Base-by-base conservation (phyloP, 2,113 vertebrate species). In the Garra rufa region DNA sequence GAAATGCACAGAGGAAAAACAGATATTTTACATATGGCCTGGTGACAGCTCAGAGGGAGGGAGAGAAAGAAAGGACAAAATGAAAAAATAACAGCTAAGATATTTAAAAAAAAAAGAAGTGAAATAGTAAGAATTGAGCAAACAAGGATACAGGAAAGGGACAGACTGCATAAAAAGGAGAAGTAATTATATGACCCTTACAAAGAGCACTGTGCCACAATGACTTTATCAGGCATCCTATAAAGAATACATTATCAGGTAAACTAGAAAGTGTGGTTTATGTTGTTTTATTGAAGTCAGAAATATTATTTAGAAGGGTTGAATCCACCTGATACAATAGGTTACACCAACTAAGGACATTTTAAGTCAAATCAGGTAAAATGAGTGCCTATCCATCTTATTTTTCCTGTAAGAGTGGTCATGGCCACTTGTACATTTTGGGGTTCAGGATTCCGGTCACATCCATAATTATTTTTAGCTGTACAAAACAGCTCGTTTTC, bases 21-120 rank as follows among this genome's bases (percentile, higher is more conserved):
- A 91, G 91, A 92, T 92, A 90, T 94, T 94, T 93, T 92, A 93
- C 91, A 93, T 93, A 89, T 88, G 88, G 87, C 88, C 85, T 87
- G 88, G 89, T 91, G 87, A 90, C 88, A 85, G 87, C 90, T 89
- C 91, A 91, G 89, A 87, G 85, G 89, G 84, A 83, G 87, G 84
- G 67, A 86, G 90, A 92, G 88, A 79, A 86, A 89, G 67, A 50
- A 61, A 75, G 79, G 75, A 82, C 59, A 59, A 73, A 67, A 71
- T 91, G 65, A 82, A 92, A 88, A 94, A 93, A 93, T 92, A 92
- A 94, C 92, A 90, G 90, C 84, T 71, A 88, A 92, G 93, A 94
- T 93, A 92, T n/a, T 43, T 8, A 43, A 57, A n/a, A 50, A 43
- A 43, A 57, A n/a, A 50, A 34, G 17, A 57, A 9, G 79, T 88